Percentiles rank a stretch among this genome's conserved stretches.
Evolutionary conservation across 2,113 vertebrate genomes (phyloP).

Genomic region (Amphiprion percula): DNA sequence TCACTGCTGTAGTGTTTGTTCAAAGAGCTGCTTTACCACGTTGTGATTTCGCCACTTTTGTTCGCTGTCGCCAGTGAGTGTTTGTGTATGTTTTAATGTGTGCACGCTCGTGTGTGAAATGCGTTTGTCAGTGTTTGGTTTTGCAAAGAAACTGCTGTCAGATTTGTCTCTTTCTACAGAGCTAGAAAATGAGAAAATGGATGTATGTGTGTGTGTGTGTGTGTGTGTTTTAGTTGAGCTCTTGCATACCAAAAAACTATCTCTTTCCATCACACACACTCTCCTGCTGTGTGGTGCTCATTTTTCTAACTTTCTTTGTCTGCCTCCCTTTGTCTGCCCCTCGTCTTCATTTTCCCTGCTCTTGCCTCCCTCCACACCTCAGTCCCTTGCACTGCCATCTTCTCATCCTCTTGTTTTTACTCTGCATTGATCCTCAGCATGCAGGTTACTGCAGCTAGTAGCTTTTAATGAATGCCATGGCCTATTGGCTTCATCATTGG

Average conservation of each 20-base stretch:
- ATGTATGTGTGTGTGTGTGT: constrained; percentile 13
- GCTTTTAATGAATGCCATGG: constrained; percentile 69
- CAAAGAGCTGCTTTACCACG: constrained; percentile 47
- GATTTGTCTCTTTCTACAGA: constrained; percentile 23
- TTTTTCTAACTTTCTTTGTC: constrained; percentile 41
- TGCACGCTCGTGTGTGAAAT: not conserved
- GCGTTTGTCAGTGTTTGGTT: constrained; percentile 19
- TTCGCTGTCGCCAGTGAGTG: constrained; percentile 6
- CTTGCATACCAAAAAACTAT: constrained; percentile 23
- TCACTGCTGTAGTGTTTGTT: constrained; percentile 48
- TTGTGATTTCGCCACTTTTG: constrained; percentile 30
- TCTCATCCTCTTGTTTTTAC: constrained; percentile 38
- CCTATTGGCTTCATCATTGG: constrained; percentile 76
- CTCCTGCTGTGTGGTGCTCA: constrained; percentile 34
- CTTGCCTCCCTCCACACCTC: not conserved
- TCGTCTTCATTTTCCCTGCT: constrained; percentile 19
- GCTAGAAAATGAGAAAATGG: constrained; percentile 10
- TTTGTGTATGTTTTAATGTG: constrained; percentile 9
- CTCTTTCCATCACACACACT: constrained; percentile 13
- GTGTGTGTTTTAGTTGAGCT: constrained; percentile 10
- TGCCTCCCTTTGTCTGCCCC: not conserved
- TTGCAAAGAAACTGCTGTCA: constrained; percentile 29
- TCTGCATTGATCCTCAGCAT: constrained; percentile 57
- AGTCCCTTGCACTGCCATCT: constrained; percentile 17
- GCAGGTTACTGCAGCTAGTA: constrained; percentile 36